Conservation (phyloP, 64 coral and sea anemone genomes). For the Catalaphyllia jardinei region DNA sequence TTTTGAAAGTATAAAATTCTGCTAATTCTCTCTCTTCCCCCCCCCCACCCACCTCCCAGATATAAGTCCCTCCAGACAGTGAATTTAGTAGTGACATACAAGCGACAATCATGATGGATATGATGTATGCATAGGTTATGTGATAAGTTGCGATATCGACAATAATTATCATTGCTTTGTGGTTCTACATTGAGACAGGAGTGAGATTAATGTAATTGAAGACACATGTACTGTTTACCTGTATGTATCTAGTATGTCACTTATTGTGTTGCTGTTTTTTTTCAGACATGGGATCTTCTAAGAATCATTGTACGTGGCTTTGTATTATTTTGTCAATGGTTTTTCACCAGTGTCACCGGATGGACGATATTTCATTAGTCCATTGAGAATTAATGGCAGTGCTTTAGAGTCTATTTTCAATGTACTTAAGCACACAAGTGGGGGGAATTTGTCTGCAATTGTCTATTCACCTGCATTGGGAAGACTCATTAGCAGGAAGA, state of each 20-base stretch:
- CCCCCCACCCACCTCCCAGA: no score
- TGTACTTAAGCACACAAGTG: slow-evolving; percentile 51
- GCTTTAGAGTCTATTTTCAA: slow-evolving; percentile 64
- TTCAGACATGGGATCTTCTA: slow-evolving; percentile 60
- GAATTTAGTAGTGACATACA: no score
- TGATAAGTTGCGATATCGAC: no score
- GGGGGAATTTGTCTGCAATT: slow-evolving; percentile 44
- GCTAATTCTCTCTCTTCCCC: no score
- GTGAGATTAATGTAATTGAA: no score
- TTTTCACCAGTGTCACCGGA: slow-evolving; percentile 36
- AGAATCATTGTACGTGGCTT: slow-evolving; percentile 39
- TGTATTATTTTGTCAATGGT: slow-evolving; percentile 52
- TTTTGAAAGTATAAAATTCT: no score
- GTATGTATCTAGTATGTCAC: not conserved
- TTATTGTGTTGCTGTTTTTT: slow-evolving; percentile 3
- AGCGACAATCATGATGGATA: no score
- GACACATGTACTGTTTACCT: no score
- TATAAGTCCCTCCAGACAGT: no score
- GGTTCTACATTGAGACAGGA: no score
- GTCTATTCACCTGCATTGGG: slow-evolving; percentile 48
- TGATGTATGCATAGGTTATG: no score
- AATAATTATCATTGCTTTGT: no score
- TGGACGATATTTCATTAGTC: slow-evolving; percentile 55
- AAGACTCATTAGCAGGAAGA: slow-evolving; percentile 36
- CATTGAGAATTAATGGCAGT: slow-evolving; percentile 53